Conservation (phyloP, 2,797 vertebrate genomes). For the Sebastes paucispinis region DNA sequence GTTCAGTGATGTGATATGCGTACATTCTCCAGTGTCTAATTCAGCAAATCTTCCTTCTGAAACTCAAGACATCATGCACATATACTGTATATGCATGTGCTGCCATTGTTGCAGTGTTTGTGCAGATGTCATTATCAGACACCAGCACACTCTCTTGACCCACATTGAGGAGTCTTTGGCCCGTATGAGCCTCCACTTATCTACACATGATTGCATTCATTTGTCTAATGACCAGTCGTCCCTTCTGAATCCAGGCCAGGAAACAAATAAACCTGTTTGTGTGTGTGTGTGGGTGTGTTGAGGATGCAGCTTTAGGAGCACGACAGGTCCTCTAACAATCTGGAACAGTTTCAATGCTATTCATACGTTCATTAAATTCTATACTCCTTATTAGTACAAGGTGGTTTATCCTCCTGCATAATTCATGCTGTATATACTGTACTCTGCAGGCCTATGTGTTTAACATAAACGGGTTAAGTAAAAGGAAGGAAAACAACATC, state of each 20-base stretch:
- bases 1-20: neutral
- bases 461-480: conserved; percentile 21
- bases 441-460: conserved; percentile 11
- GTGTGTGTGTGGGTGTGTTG: neutral
- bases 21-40: neutral
- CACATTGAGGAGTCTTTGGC: conserved; percentile 52
- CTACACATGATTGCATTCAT: conserved; percentile 62
- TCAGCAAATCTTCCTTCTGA: neutral
- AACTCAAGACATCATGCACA: neutral
- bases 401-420: conserved; percentile 23
- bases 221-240: conserved; percentile 66
- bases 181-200: conserved; percentile 55
- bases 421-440: conserved; percentile 24
- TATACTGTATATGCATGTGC: neutral
- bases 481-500: conserved; percentile 35
- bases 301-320: neutral
- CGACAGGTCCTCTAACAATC: conserved; percentile 3
- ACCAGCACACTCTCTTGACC: conserved; percentile 55
- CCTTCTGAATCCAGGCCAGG: conserved; percentile 51
- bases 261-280: conserved; percentile 31
- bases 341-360: conserved; percentile 9
- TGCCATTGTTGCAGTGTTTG: neutral
- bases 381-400: conserved; percentile 31
- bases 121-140: conserved; percentile 39
- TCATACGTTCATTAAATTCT: conserved; percentile 29